Base-by-base conservation (phyloP, 2,888 invertebrate species). In the Ptycholaimellus sp. region DNA sequence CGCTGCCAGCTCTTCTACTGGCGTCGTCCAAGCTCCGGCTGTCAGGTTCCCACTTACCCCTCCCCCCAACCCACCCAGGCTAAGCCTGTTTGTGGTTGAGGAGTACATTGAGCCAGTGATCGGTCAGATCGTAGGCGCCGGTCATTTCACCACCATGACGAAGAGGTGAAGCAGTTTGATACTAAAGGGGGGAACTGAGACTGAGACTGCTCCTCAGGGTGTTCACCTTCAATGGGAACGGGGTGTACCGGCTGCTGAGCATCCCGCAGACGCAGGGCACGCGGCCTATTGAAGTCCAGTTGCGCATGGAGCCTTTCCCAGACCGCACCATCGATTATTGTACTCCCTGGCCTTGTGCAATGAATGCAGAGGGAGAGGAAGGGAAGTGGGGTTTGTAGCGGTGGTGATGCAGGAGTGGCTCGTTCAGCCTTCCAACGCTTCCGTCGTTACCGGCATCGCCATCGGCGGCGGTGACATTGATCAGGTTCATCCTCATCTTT, bases 1-100 rank as follows among this genome's bases (percentile, higher is more conserved):
- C 90, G 90, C 54, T 82, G 85, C 65, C 81, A 81, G 0, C 79
- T 78, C 59, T 71, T 90, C 51, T 85, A 85, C 53, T 85, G 85
- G 64, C 49, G 52, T 11, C 70, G 93, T 41, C 81, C 83, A 0
- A 78, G 83, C 0, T 80, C 82, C 59, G 87, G 87, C 59, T 96
- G 93, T 56, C 78, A 82, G 1, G 79, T 81, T n/a, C n/a, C n/a
- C n/a, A n/a, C n/a, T n/a, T n/a, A n/a, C n/a, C n/a, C n/a, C n/a
- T n/a, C n/a, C n/a, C n/a, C n/a, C n/a, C n/a, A n/a, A n/a, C n/a
- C n/a, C n/a, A n/a, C n/a, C n/a, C n/a, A n/a, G n/a, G n/a, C n/a
- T n/a, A n/a, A n/a, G n/a, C n/a, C n/a, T n/a, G n/a, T n/a, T n/a
- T n/a, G n/a, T n/a, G n/a, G n/a, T n/a, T n/a, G n/a, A n/a, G n/a